phyloP scores from a whole-genome alignment of 2,888 invertebrate genomes.

The Pammene fasciana region DNA sequence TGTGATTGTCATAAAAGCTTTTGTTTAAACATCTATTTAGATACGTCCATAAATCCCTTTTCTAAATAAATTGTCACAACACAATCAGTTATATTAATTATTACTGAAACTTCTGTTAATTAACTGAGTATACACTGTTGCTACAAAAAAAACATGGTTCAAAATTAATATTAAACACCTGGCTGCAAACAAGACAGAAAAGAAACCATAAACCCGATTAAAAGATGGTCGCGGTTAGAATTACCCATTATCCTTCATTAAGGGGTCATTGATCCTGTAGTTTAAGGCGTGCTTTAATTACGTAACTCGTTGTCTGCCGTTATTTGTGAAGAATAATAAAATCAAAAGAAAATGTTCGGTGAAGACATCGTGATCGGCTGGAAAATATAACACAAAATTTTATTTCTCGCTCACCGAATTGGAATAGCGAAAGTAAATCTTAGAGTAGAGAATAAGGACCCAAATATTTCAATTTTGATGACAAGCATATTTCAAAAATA shows the following conservation, averaged over 20 bases:
- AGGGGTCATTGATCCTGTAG: conserved; percentile 13
- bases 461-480: not conserved
- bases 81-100: too few species aligned
- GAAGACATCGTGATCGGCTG: not conserved
- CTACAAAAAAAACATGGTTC: too few species aligned
- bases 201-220: conserved; percentile 5
- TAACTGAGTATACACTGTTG: too few species aligned
- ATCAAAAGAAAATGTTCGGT: conserved; percentile 3
- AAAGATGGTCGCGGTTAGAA: conserved; percentile 4
- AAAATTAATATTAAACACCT: too few species aligned
- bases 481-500: not conserved
- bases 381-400: conserved; percentile 3
- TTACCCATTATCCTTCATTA: conserved; percentile 21
- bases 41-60: too few species aligned
- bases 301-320: not conserved
- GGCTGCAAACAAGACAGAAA: not conserved
- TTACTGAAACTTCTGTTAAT: too few species aligned
- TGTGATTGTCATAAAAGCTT: too few species aligned
- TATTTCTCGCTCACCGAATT: not conserved
- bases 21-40: too few species aligned
- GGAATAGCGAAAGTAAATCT: not conserved
- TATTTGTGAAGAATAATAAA: not conserved
- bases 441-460: not conserved
- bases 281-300: conserved; percentile 24
- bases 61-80: too few species aligned